Evolutionary conservation across 2,797 vertebrate species (phyloP).

Genomic region (Fistularia commersonii): DNA sequence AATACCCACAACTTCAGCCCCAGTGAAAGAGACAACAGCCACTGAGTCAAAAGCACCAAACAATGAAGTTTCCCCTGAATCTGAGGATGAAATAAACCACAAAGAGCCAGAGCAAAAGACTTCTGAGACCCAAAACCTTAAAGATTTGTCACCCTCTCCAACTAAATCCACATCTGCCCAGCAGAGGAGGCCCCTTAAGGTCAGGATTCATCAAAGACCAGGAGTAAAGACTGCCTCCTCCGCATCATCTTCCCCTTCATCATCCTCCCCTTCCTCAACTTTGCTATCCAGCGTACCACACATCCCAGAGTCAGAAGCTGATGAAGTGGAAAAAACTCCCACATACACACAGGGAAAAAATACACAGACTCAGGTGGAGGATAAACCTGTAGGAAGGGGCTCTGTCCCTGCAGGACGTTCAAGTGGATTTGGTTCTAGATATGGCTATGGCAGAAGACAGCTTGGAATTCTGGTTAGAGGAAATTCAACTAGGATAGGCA

Average conservation of each 20-base stretch:
- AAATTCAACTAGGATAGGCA: conserved; percentile 56
- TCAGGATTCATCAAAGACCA: conserved; percentile 59
- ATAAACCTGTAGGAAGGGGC: conserved; percentile 28
- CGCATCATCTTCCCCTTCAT: conserved; percentile 21
- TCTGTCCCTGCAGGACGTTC: conserved; percentile 36
- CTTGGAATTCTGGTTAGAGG: conserved; percentile 52
- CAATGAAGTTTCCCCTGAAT: conserved; percentile 59
- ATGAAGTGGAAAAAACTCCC: conserved; percentile 52
- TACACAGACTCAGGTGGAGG: conserved; percentile 41
- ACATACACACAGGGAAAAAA: conserved; percentile 53
- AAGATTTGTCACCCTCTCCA: conserved; percentile 50
- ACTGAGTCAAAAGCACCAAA: conserved; percentile 55
- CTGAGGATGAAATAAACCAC: conserved; percentile 40
- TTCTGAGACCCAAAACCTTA: conserved; percentile 49
- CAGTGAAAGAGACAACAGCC: conserved; percentile 50
- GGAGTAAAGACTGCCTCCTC: conserved; percentile 37
- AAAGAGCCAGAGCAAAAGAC: conserved; percentile 18
- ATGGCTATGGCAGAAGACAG: conserved; percentile 56
- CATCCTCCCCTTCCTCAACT: conserved; percentile 22
- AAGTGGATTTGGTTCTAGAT: conserved; percentile 47
- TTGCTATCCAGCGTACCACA: conserved; percentile 33
- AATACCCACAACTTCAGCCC: conserved; percentile 45
- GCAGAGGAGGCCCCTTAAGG: conserved; percentile 60
- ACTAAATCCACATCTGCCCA: conserved; percentile 32
- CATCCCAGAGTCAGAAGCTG: conserved; percentile 55